Conservation (phyloP, 2,113 vertebrate genomes). For the Pachypanchax playfairii region DNA sequence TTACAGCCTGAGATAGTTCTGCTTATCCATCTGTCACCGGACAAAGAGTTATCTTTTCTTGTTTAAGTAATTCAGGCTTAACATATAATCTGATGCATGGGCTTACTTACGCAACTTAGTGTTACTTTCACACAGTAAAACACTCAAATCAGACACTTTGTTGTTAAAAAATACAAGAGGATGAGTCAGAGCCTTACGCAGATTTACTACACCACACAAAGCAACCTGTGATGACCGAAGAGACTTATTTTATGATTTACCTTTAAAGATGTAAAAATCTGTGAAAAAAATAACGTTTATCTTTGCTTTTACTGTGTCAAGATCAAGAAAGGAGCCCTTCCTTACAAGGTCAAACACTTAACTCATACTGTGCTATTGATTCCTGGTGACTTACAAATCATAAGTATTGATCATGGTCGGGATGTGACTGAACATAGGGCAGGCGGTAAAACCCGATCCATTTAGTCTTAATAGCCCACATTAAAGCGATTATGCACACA, state of each 20-base stretch:
- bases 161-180: constrained; percentile 39
- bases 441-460: constrained; percentile 91
- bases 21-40: constrained; percentile 73
- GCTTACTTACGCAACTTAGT: constrained; percentile 48
- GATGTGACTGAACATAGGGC: constrained; percentile 87
- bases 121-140: constrained; percentile 22
- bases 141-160: constrained; percentile 19
- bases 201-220: constrained; percentile 22
- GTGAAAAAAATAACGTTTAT: constrained; percentile 33
- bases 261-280: background rate
- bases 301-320: constrained; percentile 74
- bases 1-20: constrained; percentile 63
- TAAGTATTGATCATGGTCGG: constrained; percentile 89
- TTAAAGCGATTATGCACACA: constrained; percentile 92
- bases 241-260: background rate
- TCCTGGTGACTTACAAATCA: constrained; percentile 90
- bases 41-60: constrained; percentile 67
- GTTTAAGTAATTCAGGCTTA: constrained; percentile 69
- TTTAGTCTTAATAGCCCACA: constrained; percentile 95
- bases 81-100: constrained; percentile 58
- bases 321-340: constrained; percentile 82
- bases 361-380: constrained; percentile 80
- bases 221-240: background rate
- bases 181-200: constrained; percentile 31
- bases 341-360: constrained; percentile 87